Conservation (phyloP, 2,113 vertebrate genomes). For the Neolamprologus modestus region DNA sequence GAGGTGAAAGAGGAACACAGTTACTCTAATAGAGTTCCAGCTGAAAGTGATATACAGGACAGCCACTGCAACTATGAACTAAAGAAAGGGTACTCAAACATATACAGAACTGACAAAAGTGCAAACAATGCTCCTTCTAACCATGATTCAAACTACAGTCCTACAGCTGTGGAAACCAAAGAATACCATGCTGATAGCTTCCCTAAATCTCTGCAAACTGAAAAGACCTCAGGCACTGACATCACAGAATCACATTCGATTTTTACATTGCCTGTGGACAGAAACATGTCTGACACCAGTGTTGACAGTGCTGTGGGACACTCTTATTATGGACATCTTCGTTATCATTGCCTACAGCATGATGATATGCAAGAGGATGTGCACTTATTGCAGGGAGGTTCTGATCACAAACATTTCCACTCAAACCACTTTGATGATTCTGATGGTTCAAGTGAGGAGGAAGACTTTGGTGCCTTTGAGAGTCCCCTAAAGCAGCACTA, state of each 20-base stretch:
- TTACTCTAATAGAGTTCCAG: not conserved
- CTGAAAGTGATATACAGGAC: not conserved
- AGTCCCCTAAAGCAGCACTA: not conserved
- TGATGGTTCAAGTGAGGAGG: constrained; percentile 6
- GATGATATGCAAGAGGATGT: not conserved
- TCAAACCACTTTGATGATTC: not conserved
- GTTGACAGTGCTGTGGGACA: not conserved
- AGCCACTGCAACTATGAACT: not conserved
- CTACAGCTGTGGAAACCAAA: not conserved
- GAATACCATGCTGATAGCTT: not conserved
- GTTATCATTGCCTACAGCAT: constrained; percentile 25
- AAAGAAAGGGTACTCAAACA: not conserved
- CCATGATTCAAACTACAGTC: not conserved
- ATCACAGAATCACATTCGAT: not conserved
- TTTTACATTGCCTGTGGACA: not conserved
- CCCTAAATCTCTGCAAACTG: not conserved
- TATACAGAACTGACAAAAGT: not conserved
- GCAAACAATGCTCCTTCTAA: not conserved
- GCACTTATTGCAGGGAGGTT: not conserved
- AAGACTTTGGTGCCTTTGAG: not conserved
- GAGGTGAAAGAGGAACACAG: not conserved
- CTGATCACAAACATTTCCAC: not conserved
- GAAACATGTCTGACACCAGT: not conserved
- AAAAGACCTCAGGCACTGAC: not conserved
- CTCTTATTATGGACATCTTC: constrained; percentile 34